A percentile compares a stretch with the other conserved stretches of the same genome.
phyloP scores from a whole-genome alignment of 2,888 invertebrate species.

The Ligdia adustata region DNA sequence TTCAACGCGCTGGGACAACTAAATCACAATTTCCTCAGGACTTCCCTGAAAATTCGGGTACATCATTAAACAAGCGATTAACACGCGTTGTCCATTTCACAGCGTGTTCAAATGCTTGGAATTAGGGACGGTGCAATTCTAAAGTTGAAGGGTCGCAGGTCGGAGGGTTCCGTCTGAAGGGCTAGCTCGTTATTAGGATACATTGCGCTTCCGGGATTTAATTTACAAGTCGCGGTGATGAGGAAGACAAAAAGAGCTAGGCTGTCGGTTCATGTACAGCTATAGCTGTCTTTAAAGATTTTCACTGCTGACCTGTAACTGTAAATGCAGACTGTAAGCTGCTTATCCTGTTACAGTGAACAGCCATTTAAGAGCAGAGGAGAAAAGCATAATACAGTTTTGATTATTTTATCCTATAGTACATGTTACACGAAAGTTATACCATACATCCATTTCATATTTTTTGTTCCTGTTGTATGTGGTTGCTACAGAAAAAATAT shows the following conservation, averaged over 20 bases:
- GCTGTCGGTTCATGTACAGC: not conserved
- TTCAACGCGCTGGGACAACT: conserved; percentile 16
- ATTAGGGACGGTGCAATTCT: conserved; percentile 55
- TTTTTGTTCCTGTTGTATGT: too few species aligned
- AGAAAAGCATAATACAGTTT: too few species aligned
- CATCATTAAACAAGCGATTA: conserved; percentile 59
- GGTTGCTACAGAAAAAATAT: too few species aligned
- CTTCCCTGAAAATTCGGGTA: conserved; percentile 22
- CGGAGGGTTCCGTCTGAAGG: conserved; percentile 25
- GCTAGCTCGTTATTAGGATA: conserved; percentile 58
- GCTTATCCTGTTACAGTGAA: too few species aligned
- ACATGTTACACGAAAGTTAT: too few species aligned
- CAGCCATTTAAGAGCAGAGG: too few species aligned
- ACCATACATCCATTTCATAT: too few species aligned
- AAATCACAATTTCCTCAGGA: conserved; percentile 24
- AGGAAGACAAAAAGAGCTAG: conserved; percentile 1
- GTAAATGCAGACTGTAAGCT: too few species aligned
- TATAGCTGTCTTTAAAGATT: too few species aligned
- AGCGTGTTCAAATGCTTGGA: conserved; percentile 39
- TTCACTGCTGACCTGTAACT: too few species aligned
- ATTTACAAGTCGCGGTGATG: conserved; percentile 21
- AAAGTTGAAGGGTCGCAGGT: conserved; percentile 45
- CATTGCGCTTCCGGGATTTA: conserved; percentile 36
- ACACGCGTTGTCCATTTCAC: conserved; percentile 63
- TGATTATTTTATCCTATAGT: too few species aligned